phyloP scores from a whole-genome alignment of 2,113 vertebrate species.

The Erinaceus europaeus region DNA sequence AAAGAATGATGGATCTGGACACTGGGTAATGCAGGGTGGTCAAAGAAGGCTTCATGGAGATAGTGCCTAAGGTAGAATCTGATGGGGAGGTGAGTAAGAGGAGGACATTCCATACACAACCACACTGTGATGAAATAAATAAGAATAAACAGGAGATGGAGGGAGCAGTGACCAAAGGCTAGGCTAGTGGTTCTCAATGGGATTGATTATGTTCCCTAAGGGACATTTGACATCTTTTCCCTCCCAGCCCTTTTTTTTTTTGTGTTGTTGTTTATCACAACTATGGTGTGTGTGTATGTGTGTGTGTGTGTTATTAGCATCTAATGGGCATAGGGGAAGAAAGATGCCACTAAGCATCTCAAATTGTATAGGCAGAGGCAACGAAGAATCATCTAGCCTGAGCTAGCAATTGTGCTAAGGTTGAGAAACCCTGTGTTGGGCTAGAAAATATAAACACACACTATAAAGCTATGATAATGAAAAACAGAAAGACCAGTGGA shows the following conservation, averaged over 20 bases:
- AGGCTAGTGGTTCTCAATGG: not conserved
- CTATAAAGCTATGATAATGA: not conserved
- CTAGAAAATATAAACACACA: not conserved
- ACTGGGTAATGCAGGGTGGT: not conserved
- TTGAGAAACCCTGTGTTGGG: not conserved
- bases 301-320: too few species aligned
- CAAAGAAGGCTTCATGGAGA: not conserved
- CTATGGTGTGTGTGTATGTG: too few species aligned
- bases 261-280: too few species aligned
- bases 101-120: not conserved
- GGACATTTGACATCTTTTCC: not conserved
- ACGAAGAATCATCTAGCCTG: not conserved
- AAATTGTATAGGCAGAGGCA: not conserved
- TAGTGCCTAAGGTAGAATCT: not conserved
- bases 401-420: not conserved
- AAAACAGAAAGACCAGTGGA: not conserved
- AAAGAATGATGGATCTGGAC: not conserved
- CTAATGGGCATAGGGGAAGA: too few species aligned
- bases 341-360: not conserved
- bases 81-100: not conserved
- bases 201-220: not conserved
- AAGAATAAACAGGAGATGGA: not conserved
- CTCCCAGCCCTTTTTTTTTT: not conserved
- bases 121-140: not conserved
- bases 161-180: not conserved